Base-by-base conservation (phyloP, 2,888 invertebrate species). In the Campopleginae sp. region DNA sequence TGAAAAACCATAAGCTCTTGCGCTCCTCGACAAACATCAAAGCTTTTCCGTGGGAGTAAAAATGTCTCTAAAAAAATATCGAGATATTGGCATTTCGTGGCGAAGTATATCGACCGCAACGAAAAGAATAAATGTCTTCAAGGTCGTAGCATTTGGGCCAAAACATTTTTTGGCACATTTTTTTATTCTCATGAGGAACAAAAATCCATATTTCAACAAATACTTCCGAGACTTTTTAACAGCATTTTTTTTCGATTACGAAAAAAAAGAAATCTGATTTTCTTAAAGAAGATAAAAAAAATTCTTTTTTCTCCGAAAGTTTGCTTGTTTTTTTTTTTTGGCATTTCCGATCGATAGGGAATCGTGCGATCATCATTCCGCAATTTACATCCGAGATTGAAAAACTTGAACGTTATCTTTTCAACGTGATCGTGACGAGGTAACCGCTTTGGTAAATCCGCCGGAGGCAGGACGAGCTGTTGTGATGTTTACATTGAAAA, bases 21-120 rank as follows among this genome's bases (percentile, higher is more conserved):
- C 17, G 58, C 17, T 31, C 19, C 54, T 58, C n/a, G 33, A 31
- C 46, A 70, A 70, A 31, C 31, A 61, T 70, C 54, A 14, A 58
- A 70, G 31, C 27, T 19, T 27, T 27, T 27, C 27, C 14, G 27
- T 6, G 14, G 1, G 27, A 5, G 27, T 27, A 58, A 4, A 27
- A 27, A 58, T 58, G 5, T 6, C 58, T 27, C 14, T 27, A 4
- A 23, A 58, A 27, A 58, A 58, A 48, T 27, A 58, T 27, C 14
- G 14, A 27, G 14, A 27, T 58, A 58, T 27, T 27, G 51, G 14
- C 27, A 14, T 54, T 54, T 54, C 54, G 12, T 54, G 12, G 10
- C 0, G 27, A 27, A 14, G 58, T 14, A 58, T 17, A 58, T 17
- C n/a, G 27, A 58, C 58, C 58, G 27, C 27, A 14, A 27, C 27